Evolutionary conservation across 1,140 invertebrate species (phyloP), one percentile per base, ranked within the genome.

Genomic region (Drosophila nigromelanica): DNA sequence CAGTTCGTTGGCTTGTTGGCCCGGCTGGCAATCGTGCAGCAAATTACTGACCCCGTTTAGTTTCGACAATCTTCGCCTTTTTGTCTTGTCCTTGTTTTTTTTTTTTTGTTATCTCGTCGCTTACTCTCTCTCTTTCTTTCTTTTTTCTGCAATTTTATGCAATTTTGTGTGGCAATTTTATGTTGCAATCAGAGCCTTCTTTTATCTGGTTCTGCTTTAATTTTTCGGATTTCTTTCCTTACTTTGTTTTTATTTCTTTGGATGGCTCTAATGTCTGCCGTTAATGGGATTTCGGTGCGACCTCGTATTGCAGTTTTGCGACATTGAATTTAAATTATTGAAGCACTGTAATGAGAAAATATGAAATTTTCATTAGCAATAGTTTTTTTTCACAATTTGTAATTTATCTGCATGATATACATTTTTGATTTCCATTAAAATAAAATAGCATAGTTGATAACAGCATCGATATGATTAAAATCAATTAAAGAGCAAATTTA

Each of bases 21-120:
- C 64, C 51, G 56, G 51, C 42, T 75, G 81, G 82, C 82, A 86
- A 87, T 87, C 75, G 78, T 81, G 75, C 82, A 78, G 74, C 73
- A 87, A 87, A 86, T 89, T 76, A 78, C 78, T 89, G 81, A 87
- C 82, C 82, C 82, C 83, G 82, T 78, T 86, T 64, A 64, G 64
- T 67, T 78, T 61, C 63, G 54, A 52, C 54, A 52, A 59, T 59
- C 47, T 64, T 55, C 42, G 33, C 42, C 18, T 42, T 35, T 30
- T 58, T 71, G 58, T 56, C 40, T 58, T 68, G 58, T 61, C 40
- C 52, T 64, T 51, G 52, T 39, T 62, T 45, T 21, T 37, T 47
- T 21, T 37, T 67, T 43, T 72, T 73, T 11, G 52, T 52, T 69
- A 70, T 72, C 48, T 27, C 27, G n/a, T 45, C 14, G 18, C 27